These are phyloP conservation scores for Rhagonycha lutea DNA, from an alignment of 2,888 invertebrate species.

Conservation along the genomic window DNA sequence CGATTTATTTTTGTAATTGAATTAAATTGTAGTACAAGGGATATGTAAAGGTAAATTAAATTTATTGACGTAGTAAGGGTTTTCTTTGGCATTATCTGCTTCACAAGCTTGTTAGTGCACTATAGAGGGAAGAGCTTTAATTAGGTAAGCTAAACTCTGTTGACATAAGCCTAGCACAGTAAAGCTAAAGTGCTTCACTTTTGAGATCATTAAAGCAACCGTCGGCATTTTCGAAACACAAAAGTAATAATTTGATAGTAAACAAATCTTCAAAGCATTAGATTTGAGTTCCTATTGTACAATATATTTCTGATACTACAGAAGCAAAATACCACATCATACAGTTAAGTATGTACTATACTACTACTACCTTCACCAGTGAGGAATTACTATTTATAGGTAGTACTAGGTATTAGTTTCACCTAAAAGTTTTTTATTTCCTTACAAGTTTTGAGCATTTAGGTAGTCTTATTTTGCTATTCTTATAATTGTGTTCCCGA, in stretches of 20 bases:
- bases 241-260: constrained; percentile 16
- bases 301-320: neutral
- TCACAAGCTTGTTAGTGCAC: constrained; percentile 50
- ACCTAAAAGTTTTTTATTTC: no score
- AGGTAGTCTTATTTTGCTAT: no score
- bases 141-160: constrained; percentile 53
- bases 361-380: no score
- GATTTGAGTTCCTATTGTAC: neutral
- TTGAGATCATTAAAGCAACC: constrained; percentile 14
- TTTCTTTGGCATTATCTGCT: constrained; percentile 50
- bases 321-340: neutral
- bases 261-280: constrained; percentile 11
- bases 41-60: constrained; percentile 17
- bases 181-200: constrained; percentile 10
- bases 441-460: no score
- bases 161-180: constrained; percentile 31
- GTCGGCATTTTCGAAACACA: constrained; percentile 6
- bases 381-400: no score
- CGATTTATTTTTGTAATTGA: neutral
- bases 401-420: no score
- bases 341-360: no score
- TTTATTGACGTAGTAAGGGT: constrained; percentile 30
- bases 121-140: constrained; percentile 51
- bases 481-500: neutral
- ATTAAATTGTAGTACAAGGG: constrained; percentile 1